Base-by-base conservation (phyloP, 2,888 invertebrate species). In the Lordiphosa fenestrarum region DNA sequence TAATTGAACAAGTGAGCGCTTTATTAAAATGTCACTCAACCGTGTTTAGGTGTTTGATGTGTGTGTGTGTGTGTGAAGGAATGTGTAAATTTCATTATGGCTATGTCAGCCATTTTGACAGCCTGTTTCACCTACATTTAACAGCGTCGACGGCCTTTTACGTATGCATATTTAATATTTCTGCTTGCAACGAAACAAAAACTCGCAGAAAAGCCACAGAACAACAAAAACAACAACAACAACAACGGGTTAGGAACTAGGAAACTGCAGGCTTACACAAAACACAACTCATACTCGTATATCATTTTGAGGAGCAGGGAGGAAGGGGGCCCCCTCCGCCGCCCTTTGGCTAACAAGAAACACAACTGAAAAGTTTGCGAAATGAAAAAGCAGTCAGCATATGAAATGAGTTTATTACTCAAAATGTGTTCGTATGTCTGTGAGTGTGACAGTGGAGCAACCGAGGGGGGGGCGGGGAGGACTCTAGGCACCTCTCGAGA, bases 331-430 rank as follows among this genome's bases (percentile, higher is more conserved):
- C 15, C 15, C 15, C 15, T 15, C 15, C 15, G n/a, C 15, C 4
- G 46, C 35, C n/a, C 40, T 52, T 41, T 60, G 48, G 80, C 77
- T 77, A 77, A 83, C 84, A 77, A 77, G 77, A 63, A 75, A 63
- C 68, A 75, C 61, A 74, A 77, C 70, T 56, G 57, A 44, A 44
- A 44, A 44, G 42, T 44, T 44, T 44, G 25, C n/a, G 72, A 80
- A 80, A 84, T 84, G 80, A 84, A 80, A 80, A 84, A 80, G 78
- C 80, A 80, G 80, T 80, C 80, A 80, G 84, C 80, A 80, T 80
- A 80, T 80, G 78, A 84, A 80, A 80, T 80, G 75, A 80, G 80
- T 80, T 80, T 80, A 84, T 80, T 80, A 80, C 80, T 80, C 82
- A 80, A 83, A 75, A 80, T 80, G 41, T 47, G 48, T 35, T 21